Base-by-base conservation (phyloP, 2,797 vertebrate species). In the Ambastaia sidthimunki region DNA sequence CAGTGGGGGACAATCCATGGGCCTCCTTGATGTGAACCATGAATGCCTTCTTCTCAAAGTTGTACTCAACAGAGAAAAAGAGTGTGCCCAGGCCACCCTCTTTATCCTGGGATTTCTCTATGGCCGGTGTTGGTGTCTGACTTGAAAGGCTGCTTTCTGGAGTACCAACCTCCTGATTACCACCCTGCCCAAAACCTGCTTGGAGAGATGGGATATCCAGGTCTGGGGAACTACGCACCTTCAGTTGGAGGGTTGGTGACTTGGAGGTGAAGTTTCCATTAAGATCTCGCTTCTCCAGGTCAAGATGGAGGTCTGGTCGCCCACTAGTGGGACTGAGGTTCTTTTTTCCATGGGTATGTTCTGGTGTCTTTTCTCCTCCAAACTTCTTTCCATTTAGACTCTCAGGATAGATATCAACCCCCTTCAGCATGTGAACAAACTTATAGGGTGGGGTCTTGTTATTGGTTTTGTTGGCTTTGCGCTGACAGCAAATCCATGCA, bases 371-470 rank as follows among this genome's bases (percentile, higher is more conserved):
- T 23, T 95, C 92, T 44, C 95, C 86, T 18, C 95, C 96, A 68
- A 98, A 98, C 77, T 96, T 98, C 90, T 98, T 99, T 86, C 94
- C 95, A 70, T 90, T 96, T 80, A 98, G 94, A 84, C 96, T 97
- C 89, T 99, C 98, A 0, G 98, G 97, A 81, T 99, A 99, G 86
- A 99, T 98, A 89, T 98, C 96, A 34, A 99, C 96, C 16, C 98
- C 98, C 85, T 99, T 99, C 65, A 99, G 95, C 92, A 99, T 98
- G 89, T 99, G 98, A 63, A 99, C 97, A 87, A 99, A 98, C 89
- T 99, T 99, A 87, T 98, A 98, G 0, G 97, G 95, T 71, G 97
- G 97, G 2, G 96, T 97, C 88, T 97, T 98, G 90, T 95, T 95
- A 60, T 95, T 96, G 76, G 95, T 93, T 88, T 98, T 99, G 59